Evolutionary conservation across 2,888 invertebrate genomes (phyloP).

Genomic region (Criorhina ranunculi): DNA sequence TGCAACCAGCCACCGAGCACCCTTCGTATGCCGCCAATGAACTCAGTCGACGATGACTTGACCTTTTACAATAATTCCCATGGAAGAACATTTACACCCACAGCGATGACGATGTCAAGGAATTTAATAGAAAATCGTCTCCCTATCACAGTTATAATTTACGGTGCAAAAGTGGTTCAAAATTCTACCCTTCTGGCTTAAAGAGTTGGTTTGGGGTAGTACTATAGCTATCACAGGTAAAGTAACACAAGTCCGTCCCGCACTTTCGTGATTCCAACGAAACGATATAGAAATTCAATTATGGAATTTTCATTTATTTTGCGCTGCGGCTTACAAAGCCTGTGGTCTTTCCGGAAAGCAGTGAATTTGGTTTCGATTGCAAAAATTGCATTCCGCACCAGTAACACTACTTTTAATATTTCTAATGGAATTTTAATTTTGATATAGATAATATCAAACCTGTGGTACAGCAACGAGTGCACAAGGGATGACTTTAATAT

Average conservation of each 20-base stretch:
- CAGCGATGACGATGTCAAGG: conserved; percentile 39
- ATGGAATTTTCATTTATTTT: conserved; percentile 48
- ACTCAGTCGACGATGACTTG: conserved; percentile 15
- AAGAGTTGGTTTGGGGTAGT: not conserved
- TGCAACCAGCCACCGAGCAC: not conserved
- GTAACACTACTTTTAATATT: conserved; percentile 6
- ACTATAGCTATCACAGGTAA: not conserved
- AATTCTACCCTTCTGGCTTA: not conserved
- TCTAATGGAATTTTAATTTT: conserved; percentile 22
- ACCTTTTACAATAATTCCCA: conserved; percentile 27
- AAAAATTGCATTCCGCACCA: conserved; percentile 1
- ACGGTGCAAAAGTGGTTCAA: conserved; percentile 5
- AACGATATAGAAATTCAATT: conserved; percentile 59
- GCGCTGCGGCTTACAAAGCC: conserved; percentile 16
- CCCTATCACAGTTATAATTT: conserved; percentile 50
- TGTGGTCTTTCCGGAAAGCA: not conserved
- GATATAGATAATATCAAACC: not conserved
- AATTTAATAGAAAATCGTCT: conserved; percentile 62
- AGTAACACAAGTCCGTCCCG: not conserved
- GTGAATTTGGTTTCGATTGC: conserved; percentile 15
- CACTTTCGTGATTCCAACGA: conserved; percentile 27
- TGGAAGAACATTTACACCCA: not conserved
- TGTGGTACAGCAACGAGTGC: not conserved
- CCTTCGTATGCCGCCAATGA: conserved; percentile 3
- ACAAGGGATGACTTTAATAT: not conserved